Evolutionary conservation across 2,113 vertebrate genomes (phyloP), one percentile per base, ranked within the genome.

Genomic region (Emydocephalus ijimae): DNA sequence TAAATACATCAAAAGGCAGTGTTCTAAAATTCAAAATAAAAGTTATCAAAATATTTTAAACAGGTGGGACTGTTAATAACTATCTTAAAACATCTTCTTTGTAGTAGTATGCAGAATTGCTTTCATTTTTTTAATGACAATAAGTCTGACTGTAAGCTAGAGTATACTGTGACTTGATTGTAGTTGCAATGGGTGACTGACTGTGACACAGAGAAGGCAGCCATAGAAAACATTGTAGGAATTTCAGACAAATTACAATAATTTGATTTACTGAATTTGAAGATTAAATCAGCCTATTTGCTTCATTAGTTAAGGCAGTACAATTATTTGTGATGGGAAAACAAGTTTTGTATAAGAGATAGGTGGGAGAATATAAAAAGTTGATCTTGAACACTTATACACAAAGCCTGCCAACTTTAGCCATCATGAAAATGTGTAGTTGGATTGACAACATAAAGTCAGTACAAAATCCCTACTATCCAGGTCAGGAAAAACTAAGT

Each of bases 1-100:
- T 97, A 97, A 99, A 98, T 29, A 96, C 96, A 81, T 98, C 97
- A 97, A 99, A 99, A 34, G 98, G 98, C 93, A 99, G 96, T 43
- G 98, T 98, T 98, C 99, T 99, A 96, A 96, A 97, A 98, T 6
- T 64, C 50, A 95, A 0, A 96, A 93, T 59, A 43, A 24, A 86
- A 55, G 12, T 89, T 24, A 89, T 89, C 2, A 43, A 56, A 43
- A 54, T 21, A 0, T 89, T 61, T 92, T 54, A 56, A n/a, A 88
- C 4, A 7, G 12, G 29, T 29, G 8, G 23, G n/a, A 81, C 6
- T 54, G 43, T 74, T 89, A 59, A 21, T 87, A 61, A 21, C 23
- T 14, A 26, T 23, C 64, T 12, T 48, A 88, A 14, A 88, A 23
- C 11, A 18, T 7, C 10, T 57, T 15, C 74, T 85, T 85, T 57